Conservation (phyloP, 2,888 invertebrate genomes). For the Eupithecia abbreviata region DNA sequence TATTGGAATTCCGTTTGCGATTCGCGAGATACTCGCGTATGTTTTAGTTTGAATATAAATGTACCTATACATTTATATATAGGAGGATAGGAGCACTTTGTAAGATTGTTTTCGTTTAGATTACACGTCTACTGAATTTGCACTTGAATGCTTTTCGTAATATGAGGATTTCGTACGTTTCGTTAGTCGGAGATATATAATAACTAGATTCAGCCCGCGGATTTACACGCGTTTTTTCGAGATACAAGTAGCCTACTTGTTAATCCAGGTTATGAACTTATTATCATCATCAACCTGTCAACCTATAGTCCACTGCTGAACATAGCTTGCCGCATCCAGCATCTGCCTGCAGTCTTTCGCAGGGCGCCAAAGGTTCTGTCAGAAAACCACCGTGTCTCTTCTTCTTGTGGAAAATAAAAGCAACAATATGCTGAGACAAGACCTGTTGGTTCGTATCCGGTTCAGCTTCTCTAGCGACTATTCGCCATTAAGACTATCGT, state of each 20-base stretch:
- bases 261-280: not conserved
- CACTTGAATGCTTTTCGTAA: constrained; percentile 10
- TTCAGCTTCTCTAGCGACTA: no score
- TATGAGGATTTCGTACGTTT: not conserved
- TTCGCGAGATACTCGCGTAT: constrained; percentile 38
- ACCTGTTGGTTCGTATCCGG: no score
- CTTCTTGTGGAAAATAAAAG: no score
- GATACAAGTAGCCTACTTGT: not conserved
- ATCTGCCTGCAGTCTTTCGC: no score
- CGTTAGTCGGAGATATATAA: not conserved
- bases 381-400: no score
- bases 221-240: not conserved
- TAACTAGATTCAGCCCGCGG: not conserved
- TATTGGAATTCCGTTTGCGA: constrained; percentile 52
- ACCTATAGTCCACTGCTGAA: no score
- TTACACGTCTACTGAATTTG: constrained; percentile 15
- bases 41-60: constrained; percentile 34
- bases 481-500: no score
- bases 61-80: not conserved
- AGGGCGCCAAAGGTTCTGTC: no score
- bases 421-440: no score
- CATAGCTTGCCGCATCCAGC: no score
- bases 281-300: no score
- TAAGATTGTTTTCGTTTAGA: constrained; percentile 28
- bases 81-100: constrained; percentile 20